A percentile compares a stretch with the other conserved stretches of the same genome.
phyloP scores from a whole-genome alignment of 1,140 invertebrate species.

The Hydropsyche tenuis region DNA sequence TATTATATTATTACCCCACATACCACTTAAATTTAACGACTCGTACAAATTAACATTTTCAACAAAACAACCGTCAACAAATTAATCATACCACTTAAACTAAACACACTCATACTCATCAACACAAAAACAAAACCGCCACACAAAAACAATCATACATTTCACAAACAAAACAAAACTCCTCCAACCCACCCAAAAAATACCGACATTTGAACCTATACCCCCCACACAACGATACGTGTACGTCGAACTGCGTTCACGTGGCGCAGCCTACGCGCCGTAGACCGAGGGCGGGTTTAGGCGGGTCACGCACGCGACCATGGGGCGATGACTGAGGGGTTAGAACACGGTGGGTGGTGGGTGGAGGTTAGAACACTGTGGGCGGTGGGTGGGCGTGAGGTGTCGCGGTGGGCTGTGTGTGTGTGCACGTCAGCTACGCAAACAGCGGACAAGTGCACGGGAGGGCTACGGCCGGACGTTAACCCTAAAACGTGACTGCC shows the following conservation, averaged over 20 bases:
- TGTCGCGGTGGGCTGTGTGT: conserved; percentile 1
- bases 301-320: conserved; percentile 7
- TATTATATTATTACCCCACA: no score
- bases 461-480: conserved; percentile 43
- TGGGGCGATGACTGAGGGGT: conserved; percentile 8
- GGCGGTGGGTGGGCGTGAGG: background rate
- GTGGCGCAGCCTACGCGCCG: conserved; percentile 4
- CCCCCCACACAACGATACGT: background rate
- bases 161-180: no score
- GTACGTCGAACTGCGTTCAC: background rate
- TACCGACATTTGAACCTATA: no score
- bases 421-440: conserved; percentile 32
- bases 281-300: conserved; percentile 15
- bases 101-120: no score
- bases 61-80: no score
- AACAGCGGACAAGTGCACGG: conserved; percentile 38
- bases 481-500: conserved; percentile 46
- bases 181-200: background rate
- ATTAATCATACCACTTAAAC: no score
- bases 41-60: no score
- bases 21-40: no score
- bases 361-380: background rate
- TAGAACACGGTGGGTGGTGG: background rate
- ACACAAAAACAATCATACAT: no score
- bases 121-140: no score